A percentile compares a stretch with the other conserved stretches of the same genome.
These are phyloP conservation scores for Drosophila sechellia DNA, from an alignment of 1,140 invertebrate genomes.

Conservation along the genomic window DNA sequence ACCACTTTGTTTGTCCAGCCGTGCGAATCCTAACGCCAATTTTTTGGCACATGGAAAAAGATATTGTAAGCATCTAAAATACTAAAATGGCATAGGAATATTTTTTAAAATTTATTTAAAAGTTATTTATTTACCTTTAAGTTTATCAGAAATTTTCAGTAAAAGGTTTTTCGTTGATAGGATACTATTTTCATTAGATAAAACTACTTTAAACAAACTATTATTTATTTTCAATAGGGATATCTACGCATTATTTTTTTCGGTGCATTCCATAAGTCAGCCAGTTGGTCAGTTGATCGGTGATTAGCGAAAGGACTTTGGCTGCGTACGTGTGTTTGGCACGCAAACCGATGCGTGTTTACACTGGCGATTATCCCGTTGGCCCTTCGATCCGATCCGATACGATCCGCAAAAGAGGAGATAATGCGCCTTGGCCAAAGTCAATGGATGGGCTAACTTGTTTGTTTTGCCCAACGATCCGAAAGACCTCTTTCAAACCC, in stretches of 20 bases:
- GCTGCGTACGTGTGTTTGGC: conserved; percentile 74
- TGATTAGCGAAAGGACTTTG: conserved; percentile 38
- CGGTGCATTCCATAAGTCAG: conserved; percentile 19
- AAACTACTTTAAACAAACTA: no score
- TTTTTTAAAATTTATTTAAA: background rate
- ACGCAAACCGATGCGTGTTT: conserved; percentile 77
- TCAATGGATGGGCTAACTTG: conserved; percentile 56
- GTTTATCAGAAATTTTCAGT: no score
- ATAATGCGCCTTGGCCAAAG: conserved; percentile 75
- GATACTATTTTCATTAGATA: no score
- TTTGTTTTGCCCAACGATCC: conserved; percentile 54
- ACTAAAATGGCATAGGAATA: background rate
- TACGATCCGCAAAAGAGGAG: conserved; percentile 72
- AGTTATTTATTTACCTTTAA: no score
- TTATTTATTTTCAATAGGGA: no score
- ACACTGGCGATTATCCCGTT: conserved; percentile 77
- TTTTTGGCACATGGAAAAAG: background rate
- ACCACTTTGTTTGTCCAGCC: conserved; percentile 67
- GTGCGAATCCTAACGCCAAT: conserved; percentile 78
- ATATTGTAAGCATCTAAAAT: background rate
- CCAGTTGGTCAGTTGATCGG: conserved; percentile 49
- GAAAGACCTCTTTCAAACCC: conserved; percentile 5
- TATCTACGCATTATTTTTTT: background rate
- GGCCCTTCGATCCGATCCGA: conserved; percentile 32
- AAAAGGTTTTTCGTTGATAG: no score